Conservation (phyloP, 2,888 invertebrate species). For the Auanema freiburgensis region DNA sequence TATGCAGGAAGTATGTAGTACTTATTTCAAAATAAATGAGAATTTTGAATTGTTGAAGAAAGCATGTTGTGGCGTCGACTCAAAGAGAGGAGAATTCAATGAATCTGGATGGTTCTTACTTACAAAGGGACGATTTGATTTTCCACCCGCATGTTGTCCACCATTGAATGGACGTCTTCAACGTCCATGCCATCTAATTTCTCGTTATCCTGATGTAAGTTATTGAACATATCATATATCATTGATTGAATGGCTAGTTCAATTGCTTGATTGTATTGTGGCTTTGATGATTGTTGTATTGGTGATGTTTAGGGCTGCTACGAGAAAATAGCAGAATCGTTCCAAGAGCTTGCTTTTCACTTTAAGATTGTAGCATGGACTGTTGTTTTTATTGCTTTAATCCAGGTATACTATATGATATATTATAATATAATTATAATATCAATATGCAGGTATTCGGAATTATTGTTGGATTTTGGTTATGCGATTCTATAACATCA, state of each 20-base stretch:
- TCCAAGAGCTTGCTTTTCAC: constrained; percentile 57
- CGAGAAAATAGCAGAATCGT: constrained; percentile 55
- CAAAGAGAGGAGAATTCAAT: constrained; percentile 59
- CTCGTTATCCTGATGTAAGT: constrained; percentile 57
- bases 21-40: background rate
- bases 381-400: constrained; percentile 55
- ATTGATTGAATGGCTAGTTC: no score
- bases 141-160: constrained; percentile 63
- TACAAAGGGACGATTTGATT: constrained; percentile 45
- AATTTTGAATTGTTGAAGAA: constrained; percentile 40
- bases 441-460: constrained; percentile 53
- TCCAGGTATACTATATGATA: constrained; percentile 57
- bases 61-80: constrained; percentile 63
- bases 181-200: constrained; percentile 52
- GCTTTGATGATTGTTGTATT: constrained; percentile 6
- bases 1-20: constrained; percentile 55
- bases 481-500: constrained; percentile 61
- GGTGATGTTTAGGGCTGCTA: constrained; percentile 55
- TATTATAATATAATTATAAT: no score
- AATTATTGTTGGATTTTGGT: constrained; percentile 62
- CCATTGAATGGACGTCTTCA: constrained; percentile 50
- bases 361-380: constrained; percentile 63
- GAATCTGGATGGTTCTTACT: constrained; percentile 55
- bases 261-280: background rate
- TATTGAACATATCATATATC: background rate